Evolutionary conservation across 2,888 invertebrate genomes (phyloP).

Genomic region (Parnassius glacialis): DNA sequence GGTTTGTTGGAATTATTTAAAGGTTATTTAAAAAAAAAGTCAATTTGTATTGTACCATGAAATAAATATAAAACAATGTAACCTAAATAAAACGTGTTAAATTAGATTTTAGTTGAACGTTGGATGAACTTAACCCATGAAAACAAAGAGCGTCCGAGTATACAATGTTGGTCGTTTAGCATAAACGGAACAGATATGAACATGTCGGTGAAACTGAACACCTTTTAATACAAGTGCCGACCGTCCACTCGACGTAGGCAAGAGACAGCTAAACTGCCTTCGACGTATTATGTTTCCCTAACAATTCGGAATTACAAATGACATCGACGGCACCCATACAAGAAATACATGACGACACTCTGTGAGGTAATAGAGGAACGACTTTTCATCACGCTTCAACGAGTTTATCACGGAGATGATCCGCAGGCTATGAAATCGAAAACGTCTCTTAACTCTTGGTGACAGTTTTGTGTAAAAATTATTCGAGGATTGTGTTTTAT

Average conservation of each 20-base stretch:
- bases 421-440: conserved; percentile 54
- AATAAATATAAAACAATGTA: not conserved
- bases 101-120: not conserved
- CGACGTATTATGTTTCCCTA: conserved; percentile 60
- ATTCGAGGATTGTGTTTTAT: conserved; percentile 37
- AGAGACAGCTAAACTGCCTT: conserved; percentile 43
- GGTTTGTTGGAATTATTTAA: no score
- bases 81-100: not conserved
- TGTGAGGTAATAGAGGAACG: conserved; percentile 66
- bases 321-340: conserved; percentile 66
- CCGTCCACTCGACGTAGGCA: conserved; percentile 44
- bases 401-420: conserved; percentile 57
- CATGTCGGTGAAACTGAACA: conserved; percentile 50
- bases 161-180: conserved; percentile 32
- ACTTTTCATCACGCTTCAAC: conserved; percentile 58
- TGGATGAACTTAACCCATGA: conserved; percentile 6
- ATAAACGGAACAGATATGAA: conserved; percentile 35
- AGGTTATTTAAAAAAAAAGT: no score
- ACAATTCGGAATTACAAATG: conserved; percentile 66
- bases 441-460: conserved; percentile 55
- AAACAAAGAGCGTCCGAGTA: conserved; percentile 15
- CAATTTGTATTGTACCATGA: not conserved
- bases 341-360: conserved; percentile 65
- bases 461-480: conserved; percentile 65
- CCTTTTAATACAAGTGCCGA: conserved; percentile 51